Conservation (phyloP, 1,140 invertebrate genomes). For the Bombus huntii region DNA sequence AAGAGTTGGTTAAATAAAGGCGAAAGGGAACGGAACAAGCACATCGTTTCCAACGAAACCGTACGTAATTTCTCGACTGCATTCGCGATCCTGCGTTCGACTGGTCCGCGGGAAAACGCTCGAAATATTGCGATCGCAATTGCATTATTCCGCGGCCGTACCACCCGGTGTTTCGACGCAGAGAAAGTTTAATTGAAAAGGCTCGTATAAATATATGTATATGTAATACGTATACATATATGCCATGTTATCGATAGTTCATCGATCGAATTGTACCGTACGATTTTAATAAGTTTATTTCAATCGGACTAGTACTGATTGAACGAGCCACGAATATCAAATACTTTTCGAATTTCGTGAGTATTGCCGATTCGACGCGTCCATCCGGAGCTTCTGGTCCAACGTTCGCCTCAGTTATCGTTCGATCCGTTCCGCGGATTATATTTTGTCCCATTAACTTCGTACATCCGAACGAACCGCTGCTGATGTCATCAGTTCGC, state of each 20-base stretch:
- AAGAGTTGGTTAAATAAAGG: too few species aligned
- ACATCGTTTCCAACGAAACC: not conserved
- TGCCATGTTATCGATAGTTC: not conserved
- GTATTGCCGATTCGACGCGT: conserved; percentile 1
- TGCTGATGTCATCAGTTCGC: conserved; percentile 61
- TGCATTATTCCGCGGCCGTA: not conserved
- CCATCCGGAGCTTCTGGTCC: not conserved
- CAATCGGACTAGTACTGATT: conserved; percentile 21
- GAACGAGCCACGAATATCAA: conserved; percentile 40
- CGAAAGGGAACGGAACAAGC: not conserved
- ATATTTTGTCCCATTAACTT: conserved; percentile 67
- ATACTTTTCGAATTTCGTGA: conserved; percentile 11
- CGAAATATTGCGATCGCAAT: not conserved
- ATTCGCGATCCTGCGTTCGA: conserved; percentile 6
- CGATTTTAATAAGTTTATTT: conserved; percentile 37
- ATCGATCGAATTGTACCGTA: not conserved
- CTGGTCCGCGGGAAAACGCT: not conserved
- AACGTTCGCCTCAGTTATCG: conserved; percentile 1
- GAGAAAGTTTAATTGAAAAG: conserved; percentile 38
- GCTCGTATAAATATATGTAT: conserved; percentile 22
- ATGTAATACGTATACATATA: not conserved
- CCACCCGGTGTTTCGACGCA: not conserved
- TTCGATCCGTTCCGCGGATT: conserved; percentile 40
- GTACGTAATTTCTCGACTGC: conserved; percentile 1
- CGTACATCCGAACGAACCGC: conserved; percentile 57